These are phyloP conservation scores for Lontra canadensis DNA, from an alignment of 2,113 vertebrate genomes.

Conservation along the genomic window DNA sequence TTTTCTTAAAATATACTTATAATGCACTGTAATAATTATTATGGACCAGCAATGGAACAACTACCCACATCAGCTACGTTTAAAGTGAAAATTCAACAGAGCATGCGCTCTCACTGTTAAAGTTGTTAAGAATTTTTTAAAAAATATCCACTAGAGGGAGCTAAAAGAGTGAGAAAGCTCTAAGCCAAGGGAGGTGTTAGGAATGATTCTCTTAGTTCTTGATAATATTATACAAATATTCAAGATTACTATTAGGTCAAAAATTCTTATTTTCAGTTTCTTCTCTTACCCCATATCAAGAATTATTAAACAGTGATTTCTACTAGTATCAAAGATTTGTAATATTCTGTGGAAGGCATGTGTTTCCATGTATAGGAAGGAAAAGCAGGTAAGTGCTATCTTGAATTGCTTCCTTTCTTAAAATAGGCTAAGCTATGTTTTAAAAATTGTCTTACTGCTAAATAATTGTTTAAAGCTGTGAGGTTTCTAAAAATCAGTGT, in stretches of 20 bases:
- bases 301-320: not conserved
- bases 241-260: conserved; percentile 5
- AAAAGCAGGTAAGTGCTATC: conserved; percentile 43
- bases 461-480: not conserved
- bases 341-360: not conserved
- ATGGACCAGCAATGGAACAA: not conserved
- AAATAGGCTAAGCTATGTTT: not conserved
- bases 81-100: not conserved
- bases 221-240: conserved; percentile 13
- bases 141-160: conserved; percentile 71
- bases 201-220: not conserved
- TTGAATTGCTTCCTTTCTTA: conserved; percentile 20
- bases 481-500: not conserved
- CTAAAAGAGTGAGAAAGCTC: conserved; percentile 53
- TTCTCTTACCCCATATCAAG: not conserved
- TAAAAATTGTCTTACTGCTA: not conserved
- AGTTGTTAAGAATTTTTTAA: not conserved
- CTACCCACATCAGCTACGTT: not conserved
- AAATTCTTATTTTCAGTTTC: not conserved
- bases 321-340: not conserved
- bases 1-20: not conserved
- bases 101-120: not conserved
- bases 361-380: not conserved
- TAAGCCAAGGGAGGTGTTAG: not conserved
- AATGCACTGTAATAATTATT: not conserved